phyloP scores from a whole-genome alignment of 2,113 vertebrate species.

The Silurus glanis region DNA sequence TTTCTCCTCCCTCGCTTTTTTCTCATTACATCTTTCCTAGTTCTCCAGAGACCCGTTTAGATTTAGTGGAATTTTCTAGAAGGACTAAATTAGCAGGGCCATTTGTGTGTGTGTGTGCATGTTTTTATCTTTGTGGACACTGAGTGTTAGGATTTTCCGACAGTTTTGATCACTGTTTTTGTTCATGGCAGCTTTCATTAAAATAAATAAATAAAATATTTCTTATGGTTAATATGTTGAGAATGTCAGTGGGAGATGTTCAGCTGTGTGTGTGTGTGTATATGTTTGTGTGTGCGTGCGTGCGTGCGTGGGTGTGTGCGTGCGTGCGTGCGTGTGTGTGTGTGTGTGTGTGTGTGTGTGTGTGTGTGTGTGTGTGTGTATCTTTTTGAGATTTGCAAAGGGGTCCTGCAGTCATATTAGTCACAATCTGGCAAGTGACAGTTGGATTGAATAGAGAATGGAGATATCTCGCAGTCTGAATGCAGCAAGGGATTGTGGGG shows the following conservation, averaged over 20 bases:
- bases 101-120: neutral
- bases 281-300: slow-evolving; percentile 1
- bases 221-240: neutral
- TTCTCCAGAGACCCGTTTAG: slow-evolving; percentile 36
- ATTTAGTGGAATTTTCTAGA: slow-evolving; percentile 32
- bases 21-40: slow-evolving; percentile 1
- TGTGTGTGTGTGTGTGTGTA: slow-evolving; percentile 24
- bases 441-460: neutral
- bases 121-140: slow-evolving; percentile 10
- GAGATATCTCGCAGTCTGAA: neutral
- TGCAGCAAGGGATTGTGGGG: slow-evolving; percentile 19
- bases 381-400: neutral
- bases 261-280: no score
- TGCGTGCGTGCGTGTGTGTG: neutral
- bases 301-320: neutral
- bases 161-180: neutral
- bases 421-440: neutral
- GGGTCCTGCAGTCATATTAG: slow-evolving; percentile 4
- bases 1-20: neutral
- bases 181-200: neutral
- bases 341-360: slow-evolving; percentile 7
- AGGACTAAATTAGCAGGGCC: slow-evolving; percentile 34
- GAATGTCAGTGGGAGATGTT: no score
- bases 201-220: neutral
- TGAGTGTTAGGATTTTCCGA: neutral